Base-by-base conservation (phyloP, 2,888 invertebrate species). In the Lasioglossum leucozonium region DNA sequence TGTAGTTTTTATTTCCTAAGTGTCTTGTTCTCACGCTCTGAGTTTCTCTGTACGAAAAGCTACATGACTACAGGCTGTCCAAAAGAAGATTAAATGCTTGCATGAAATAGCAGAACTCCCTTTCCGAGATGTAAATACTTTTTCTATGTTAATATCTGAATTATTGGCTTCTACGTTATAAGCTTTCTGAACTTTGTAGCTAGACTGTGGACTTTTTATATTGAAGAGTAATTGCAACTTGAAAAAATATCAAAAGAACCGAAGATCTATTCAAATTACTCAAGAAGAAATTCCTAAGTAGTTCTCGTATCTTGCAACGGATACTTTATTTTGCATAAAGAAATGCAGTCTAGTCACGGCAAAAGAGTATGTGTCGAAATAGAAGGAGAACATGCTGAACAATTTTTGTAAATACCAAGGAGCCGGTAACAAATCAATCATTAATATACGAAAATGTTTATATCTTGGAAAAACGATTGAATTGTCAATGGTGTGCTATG, bases 1-100 rank as follows among this genome's bases (percentile, higher is more conserved):
- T 16, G 30, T 76, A 77, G 69, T 37, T 44, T 55, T 16, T 40
- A 47, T 76, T 77, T 55, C 42, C 44, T 76, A 65, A 65, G 40
- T 47, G 58, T 62, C n/a, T 22, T 42, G 26, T 71, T 67, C 82
- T 74, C 40, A 51, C 40, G 22, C 73, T 69, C 51, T 34, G 22
- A 44, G 58, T 71, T 67, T 55, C 67, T 67, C n/a, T 74, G 40
- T 55, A 37, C 26, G 77, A 72, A 26, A 76, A 26, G 47, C 47
- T 76, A 51, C 78, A 51, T 42, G 42, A 72, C 67, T 62, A 62
- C 62, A 62, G 62, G 30, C 30, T 62, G 18, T 30, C 30, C 30
- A 34, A 62, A 16, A 34, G 4, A 62, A 16, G 16, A 34, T 62
- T 8, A 18, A 62, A 34, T 30, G n/a, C 30, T 62, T 62, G 6